These are phyloP conservation scores for Drosophila parvula DNA, from an alignment of 1,140 invertebrate genomes.

Conservation along the genomic window DNA sequence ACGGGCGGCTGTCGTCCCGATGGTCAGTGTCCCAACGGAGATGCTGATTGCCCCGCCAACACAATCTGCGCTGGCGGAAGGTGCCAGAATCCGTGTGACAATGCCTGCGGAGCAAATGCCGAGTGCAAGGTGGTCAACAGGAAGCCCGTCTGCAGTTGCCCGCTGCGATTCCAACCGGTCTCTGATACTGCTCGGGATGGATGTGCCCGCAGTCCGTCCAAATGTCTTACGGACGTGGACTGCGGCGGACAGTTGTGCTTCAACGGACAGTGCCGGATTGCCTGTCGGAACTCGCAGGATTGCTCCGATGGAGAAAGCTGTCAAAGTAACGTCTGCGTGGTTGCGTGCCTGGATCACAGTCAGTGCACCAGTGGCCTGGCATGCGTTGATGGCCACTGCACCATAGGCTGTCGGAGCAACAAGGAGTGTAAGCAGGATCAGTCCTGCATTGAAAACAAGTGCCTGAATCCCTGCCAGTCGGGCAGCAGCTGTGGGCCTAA, in stretches of 20 bases:
- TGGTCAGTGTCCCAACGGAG: slow-evolving; percentile 88
- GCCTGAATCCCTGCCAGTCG: slow-evolving; percentile 91
- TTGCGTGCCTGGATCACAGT: slow-evolving; percentile 90
- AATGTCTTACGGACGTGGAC: slow-evolving; percentile 89
- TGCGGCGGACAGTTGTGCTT: slow-evolving; percentile 91
- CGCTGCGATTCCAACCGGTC: slow-evolving; percentile 88
- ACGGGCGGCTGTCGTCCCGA: slow-evolving; percentile 90
- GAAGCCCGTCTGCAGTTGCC: slow-evolving; percentile 90
- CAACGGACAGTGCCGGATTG: slow-evolving; percentile 92
- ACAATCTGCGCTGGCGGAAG: slow-evolving; percentile 89
- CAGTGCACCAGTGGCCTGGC: slow-evolving; percentile 92
- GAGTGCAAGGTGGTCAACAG: slow-evolving; percentile 90
- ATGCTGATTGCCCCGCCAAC: slow-evolving; percentile 90
- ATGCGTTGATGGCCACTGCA: slow-evolving; percentile 91
- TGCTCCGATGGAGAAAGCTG: slow-evolving; percentile 93
- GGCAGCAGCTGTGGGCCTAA: slow-evolving; percentile 93
- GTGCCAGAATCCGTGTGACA: slow-evolving; percentile 91
- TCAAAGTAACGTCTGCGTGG: slow-evolving; percentile 90
- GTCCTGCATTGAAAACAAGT: slow-evolving; percentile 93
- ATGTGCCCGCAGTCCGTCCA: slow-evolving; percentile 88
- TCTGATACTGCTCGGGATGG: slow-evolving; percentile 87
- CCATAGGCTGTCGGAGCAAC: slow-evolving; percentile 92
- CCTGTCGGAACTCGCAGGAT: slow-evolving; percentile 91
- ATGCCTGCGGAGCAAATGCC: slow-evolving; percentile 90
- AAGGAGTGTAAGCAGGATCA: slow-evolving; percentile 90